These are phyloP conservation scores for Synergus japonicus DNA, from an alignment of 2,888 invertebrate genomes.

Conservation along the genomic window DNA sequence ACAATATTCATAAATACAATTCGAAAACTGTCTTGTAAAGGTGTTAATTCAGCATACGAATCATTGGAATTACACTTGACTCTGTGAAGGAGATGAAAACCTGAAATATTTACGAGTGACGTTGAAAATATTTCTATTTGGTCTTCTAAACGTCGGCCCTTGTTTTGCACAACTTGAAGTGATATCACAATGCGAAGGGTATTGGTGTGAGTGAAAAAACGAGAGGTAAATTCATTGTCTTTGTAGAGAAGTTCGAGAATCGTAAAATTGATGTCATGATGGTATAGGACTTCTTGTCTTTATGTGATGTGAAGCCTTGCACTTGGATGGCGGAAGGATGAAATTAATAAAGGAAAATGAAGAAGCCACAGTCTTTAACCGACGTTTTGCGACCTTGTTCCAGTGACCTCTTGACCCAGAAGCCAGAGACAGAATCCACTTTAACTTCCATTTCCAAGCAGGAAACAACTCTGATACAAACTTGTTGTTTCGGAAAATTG, in stretches of 20 bases:
- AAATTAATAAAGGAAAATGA: constrained; percentile 57
- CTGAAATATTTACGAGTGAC: too few relatives aligned
- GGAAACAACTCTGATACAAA: constrained; percentile 41
- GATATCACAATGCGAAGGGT: neutral
- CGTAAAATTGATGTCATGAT: neutral
- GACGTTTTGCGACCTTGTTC: constrained; percentile 63
- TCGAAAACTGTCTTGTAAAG: too few relatives aligned
- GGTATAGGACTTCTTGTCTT: neutral
- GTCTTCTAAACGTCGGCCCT: too few relatives aligned
- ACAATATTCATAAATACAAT: too few relatives aligned
- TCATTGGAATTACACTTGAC: too few relatives aligned
- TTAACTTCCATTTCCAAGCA: constrained; percentile 28
- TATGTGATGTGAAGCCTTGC: neutral
- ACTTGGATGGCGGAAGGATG: constrained; percentile 38
- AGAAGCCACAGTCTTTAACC: constrained; percentile 45
- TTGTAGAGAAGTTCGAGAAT: neutral
- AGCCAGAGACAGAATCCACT: constrained; percentile 18
- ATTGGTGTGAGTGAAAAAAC: too few relatives aligned
- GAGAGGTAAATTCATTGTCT: neutral
- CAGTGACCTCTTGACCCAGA: constrained; percentile 67
- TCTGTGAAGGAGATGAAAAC: too few relatives aligned
- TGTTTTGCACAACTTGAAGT: too few relatives aligned
- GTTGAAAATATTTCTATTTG: too few relatives aligned
- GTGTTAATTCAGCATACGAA: neutral
- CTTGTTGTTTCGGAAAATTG: constrained; percentile 18